Percentiles rank a stretch among this genome's conserved stretches.
Evolutionary conservation across 2,888 invertebrate genomes (phyloP).

Genomic region (Strigamia crassipes): DNA sequence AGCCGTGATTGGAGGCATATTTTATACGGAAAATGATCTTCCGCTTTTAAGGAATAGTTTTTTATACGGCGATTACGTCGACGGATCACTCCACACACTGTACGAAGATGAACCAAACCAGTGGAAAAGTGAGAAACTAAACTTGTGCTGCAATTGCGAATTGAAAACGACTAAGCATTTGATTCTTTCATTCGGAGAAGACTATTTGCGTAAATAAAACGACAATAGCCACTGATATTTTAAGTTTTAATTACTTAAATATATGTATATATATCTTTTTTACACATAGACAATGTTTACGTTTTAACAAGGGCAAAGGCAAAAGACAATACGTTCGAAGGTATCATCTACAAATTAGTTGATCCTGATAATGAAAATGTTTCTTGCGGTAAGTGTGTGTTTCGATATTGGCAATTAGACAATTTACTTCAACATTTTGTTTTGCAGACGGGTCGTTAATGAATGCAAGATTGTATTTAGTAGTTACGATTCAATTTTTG

Average conservation of each 20-base stretch:
- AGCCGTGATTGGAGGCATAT: background rate
- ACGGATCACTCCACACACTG: background rate
- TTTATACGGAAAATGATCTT: background rate
- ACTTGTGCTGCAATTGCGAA: background rate
- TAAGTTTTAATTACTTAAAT: background rate
- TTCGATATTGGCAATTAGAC: background rate
- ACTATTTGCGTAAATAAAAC: background rate
- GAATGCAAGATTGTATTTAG: background rate
- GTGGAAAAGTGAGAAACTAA: background rate
- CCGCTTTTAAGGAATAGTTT: background rate
- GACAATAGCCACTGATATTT: background rate
- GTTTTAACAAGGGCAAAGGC: constrained; percentile 12
- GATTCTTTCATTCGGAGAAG: background rate
- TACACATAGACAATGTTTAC: constrained; percentile 17
- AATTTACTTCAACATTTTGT: background rate
- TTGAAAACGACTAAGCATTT: background rate
- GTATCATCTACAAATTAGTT: background rate
- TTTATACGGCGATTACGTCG: background rate
- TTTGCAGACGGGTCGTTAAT: background rate
- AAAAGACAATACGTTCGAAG: constrained; percentile 6
- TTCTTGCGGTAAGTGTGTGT: background rate
- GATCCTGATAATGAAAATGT: background rate
- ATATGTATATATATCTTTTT: no score
- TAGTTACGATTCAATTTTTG: background rate
- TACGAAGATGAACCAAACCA: background rate